Conservation (phyloP, 2,113 vertebrate species). For the Orycteropus afer region DNA sequence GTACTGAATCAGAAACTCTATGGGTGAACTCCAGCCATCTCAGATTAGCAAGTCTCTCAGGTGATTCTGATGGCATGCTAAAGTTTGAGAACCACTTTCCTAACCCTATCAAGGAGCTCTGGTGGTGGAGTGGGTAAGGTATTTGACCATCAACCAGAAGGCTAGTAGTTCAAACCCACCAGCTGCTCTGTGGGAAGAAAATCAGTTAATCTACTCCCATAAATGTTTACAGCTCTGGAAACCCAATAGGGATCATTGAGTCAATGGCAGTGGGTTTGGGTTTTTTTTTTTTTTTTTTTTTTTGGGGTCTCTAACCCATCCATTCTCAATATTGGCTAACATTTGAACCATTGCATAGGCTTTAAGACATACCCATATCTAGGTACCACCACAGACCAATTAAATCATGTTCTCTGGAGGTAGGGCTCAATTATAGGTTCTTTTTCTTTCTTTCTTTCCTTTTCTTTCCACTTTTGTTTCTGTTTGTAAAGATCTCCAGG, state of each 20-base stretch:
- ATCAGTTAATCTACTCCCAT: no score
- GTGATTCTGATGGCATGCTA: neutral
- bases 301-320: neutral
- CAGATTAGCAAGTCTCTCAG: neutral
- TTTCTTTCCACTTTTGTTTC: no score
- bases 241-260: no score
- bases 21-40: neutral
- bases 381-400: neutral
- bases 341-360: neutral
- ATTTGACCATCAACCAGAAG: no score
- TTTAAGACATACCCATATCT: neutral
- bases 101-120: no score
- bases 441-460: neutral
- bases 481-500: neutral
- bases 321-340: neutral
- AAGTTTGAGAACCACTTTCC: no score
- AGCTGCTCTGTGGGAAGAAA: no score
- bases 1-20: neutral
- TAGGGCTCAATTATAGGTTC: neutral
- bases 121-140: no score
- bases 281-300: no score
- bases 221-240: no score
- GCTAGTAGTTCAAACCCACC: no score
- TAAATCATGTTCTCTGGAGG: slow-evolving; percentile 8
- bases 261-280: no score